Evolutionary conservation across 2,113 vertebrate genomes (phyloP), one percentile per base, ranked within the genome.

Genomic region (Engraulis encrasicolus): DNA sequence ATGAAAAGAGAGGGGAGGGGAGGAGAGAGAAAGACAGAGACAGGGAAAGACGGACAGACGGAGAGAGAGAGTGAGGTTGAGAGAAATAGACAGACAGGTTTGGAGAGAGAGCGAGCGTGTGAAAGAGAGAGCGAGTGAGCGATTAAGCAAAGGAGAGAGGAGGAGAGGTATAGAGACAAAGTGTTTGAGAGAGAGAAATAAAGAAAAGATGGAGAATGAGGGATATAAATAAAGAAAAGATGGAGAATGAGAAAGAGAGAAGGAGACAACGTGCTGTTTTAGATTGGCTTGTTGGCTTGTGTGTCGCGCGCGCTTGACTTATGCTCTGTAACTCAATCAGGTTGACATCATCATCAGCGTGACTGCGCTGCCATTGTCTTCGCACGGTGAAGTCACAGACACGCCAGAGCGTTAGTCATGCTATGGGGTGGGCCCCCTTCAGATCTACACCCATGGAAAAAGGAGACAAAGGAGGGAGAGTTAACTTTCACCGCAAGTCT

Each of bases 301-400:
- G 81, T 15, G 1, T 37, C 61, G 66, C 40, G 49, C 79, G 79
- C 66, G 37, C 11, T 36, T 82, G 58, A 36, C 80, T 20, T 34
- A 52, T 83, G 20, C 78, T 14, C 36, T 86, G 92, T 91, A 93
- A 94, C 89, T 80, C 31, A 78, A 94, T 90, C 92, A 77, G 48
- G 87, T 87, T 93, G 90, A 94, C 91, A 92, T 94, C 66, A 74
- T 34, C 66, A 74, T 34, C 91, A 92, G 81, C 85, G 84, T 87
- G 87, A 91, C 88, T 88, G 89, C 83, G 83, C 86, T 83, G 84
- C 87, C 88, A 88, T 90, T 92, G 92, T 94, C 87, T 71, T 50
- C 15, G 85, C 86, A 83, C 87, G 91, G 90, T n/a, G 88, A 74
- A 85, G 87, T 83, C 34, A 66, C 83, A 82, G 84, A 87, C 80